A percentile compares a stretch with the other conserved stretches of the same genome.
Conservation (phyloP, 2,888 invertebrate genomes). For the Papilio protenor region DNA sequence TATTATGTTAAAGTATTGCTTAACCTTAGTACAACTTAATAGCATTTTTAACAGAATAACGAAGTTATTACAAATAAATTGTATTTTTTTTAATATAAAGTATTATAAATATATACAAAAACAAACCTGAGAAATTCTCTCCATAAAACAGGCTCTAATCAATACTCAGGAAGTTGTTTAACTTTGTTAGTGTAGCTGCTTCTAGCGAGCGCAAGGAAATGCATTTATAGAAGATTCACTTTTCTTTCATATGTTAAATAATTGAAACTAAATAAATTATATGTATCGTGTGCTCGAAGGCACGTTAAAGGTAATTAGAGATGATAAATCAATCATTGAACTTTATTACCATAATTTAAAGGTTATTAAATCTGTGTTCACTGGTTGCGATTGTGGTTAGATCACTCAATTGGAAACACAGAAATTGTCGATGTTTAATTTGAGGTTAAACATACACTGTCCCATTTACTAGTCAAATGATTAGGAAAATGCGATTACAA, state of each 20-base stretch:
- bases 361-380: not conserved
- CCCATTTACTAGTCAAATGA: not conserved
- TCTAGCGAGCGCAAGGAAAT: constrained; percentile 3
- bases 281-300: not conserved
- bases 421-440: constrained; percentile 2
- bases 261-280: no score
- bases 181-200: not conserved
- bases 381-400: not conserved
- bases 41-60: not conserved
- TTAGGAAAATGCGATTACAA: not conserved
- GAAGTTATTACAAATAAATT: not conserved
- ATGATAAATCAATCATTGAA: not conserved
- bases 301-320: not conserved
- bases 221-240: not conserved
- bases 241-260: not conserved
- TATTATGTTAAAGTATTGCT: not conserved
- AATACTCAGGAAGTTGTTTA: not conserved
- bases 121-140: not conserved
- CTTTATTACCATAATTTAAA: not conserved
- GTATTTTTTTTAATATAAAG: no score
- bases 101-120: not conserved
- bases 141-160: not conserved
- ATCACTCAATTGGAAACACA: not conserved
- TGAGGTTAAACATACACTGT: constrained; percentile 1
- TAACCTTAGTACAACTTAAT: not conserved